These are phyloP conservation scores for Dicycla oo DNA, from an alignment of 2,888 invertebrate species.

Conservation along the genomic window DNA sequence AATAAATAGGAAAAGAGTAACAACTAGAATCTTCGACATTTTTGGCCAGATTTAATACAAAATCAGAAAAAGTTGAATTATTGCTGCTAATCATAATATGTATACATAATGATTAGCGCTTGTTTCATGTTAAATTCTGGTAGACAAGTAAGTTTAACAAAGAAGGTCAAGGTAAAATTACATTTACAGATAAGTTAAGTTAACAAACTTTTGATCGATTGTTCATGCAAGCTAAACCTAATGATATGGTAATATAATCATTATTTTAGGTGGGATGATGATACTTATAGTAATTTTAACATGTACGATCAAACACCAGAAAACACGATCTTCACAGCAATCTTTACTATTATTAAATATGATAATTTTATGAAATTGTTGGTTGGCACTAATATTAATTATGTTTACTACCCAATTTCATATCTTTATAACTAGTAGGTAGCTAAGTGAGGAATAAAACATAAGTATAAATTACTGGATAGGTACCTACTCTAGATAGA, in stretches of 20 bases:
- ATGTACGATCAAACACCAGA: slow-evolving; percentile 15
- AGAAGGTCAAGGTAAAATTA: slow-evolving; percentile 29
- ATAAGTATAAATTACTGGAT: background rate
- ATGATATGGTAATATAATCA: slow-evolving; percentile 36
- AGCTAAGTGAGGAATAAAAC: slow-evolving; percentile 14
- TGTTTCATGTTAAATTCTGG: background rate
- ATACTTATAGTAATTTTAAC: slow-evolving; percentile 15
- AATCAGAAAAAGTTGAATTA: slow-evolving; percentile 6
- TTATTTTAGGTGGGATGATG: slow-evolving; percentile 19
- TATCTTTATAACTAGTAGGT: slow-evolving; percentile 4
- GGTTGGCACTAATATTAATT: slow-evolving; percentile 50
- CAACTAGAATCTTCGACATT: background rate
- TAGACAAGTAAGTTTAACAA: slow-evolving; percentile 15
- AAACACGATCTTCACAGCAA: slow-evolving; percentile 13
- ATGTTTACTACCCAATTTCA: slow-evolving; percentile 8
- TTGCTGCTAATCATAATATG: background rate
- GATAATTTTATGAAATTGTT: slow-evolving; percentile 11
- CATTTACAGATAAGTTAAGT: slow-evolving; percentile 9
- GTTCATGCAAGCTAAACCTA: slow-evolving; percentile 37
- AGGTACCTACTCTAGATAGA: background rate
- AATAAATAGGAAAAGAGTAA: background rate
- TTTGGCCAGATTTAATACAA: background rate
- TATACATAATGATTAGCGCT: background rate
- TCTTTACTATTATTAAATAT: slow-evolving; percentile 13
- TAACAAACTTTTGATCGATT: slow-evolving; percentile 9